Conservation (phyloP, 1,140 invertebrate genomes). For the Drosophila nigrodunni region DNA sequence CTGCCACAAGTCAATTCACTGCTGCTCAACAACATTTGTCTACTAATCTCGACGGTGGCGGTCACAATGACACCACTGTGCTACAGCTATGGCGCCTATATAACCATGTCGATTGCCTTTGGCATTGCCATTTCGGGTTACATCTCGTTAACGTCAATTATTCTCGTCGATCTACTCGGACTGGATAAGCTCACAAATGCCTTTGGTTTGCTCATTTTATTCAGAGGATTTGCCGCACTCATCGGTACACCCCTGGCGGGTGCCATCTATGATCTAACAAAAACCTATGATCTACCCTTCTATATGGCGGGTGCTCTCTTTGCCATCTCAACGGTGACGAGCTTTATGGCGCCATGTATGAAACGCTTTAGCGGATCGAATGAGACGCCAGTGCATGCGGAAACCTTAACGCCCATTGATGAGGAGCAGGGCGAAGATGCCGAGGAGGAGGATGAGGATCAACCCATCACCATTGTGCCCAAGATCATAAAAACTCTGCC, state of each 20-base stretch:
- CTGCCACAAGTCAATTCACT: constrained; percentile 95
- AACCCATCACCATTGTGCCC: constrained; percentile 89
- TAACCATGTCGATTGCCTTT: constrained; percentile 95
- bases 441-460: constrained; percentile 90
- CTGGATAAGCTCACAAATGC: constrained; percentile 98
- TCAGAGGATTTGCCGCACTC: constrained; percentile 96
- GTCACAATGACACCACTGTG: constrained; percentile 95
- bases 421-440: constrained; percentile 92
- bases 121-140: constrained; percentile 98
- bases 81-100: constrained; percentile 90
- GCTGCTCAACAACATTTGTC: constrained; percentile 96
- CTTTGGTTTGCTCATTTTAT: constrained; percentile 97
- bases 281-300: constrained; percentile 95
- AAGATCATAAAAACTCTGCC: constrained; percentile 88
- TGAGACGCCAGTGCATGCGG: constrained; percentile 87
- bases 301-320: constrained; percentile 96
- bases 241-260: constrained; percentile 93
- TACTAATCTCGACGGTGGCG: constrained; percentile 94
- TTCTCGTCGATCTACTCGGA: constrained; percentile 97
- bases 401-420: constrained; percentile 91
- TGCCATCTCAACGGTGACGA: constrained; percentile 92
- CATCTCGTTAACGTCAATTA: constrained; percentile 98
- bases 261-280: constrained; percentile 93
- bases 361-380: constrained; percentile 86
- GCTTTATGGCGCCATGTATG: constrained; percentile 92